Evolutionary conservation across 2,113 vertebrate species (phyloP), one percentile per base, ranked within the genome.

Genomic region (Equus quagga): DNA sequence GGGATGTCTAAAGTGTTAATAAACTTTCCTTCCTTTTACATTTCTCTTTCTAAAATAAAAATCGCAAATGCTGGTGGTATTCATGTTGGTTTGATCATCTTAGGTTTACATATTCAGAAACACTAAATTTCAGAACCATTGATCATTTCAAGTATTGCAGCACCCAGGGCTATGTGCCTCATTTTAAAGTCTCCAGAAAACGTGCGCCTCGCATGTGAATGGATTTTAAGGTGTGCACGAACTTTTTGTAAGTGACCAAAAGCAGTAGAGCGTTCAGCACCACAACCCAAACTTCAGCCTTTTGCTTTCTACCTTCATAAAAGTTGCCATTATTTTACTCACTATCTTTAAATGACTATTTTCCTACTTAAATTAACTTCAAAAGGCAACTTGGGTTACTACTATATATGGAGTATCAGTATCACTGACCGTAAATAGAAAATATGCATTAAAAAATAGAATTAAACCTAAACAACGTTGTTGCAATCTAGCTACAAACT

Each of bases 11-110:
- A 46, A 78, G 24, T 76, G 76, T 92, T 82, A 60, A 72, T 64
- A 85, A 44, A 11, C 7, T 65, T 62, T 85, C 18, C 17, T 51
- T 89, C 83, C 19, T 65, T 44, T 79, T 78, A n/a, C 24, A 58
- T 78, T 78, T 90, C 44, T 73, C n/a, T 92, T 89, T 70, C 62
- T 54, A 85, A 96, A 95, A 36, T 89, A 76, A 94, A 91, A 70
- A 75, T 91, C 51, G 65, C 33, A 44, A 76, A 41, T 60, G 51
- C 28, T 54, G 36, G 46, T 18, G 14, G 6, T 73, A 64, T 58
- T 56, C 19, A n/a, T 6, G 3, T 70, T 85, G 72, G 67, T 85
- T 86, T 85, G 23, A 46, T 91, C 21, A 70, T 58, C 23, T 72
- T 44, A 4, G 46, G 13, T 90, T 19, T 78, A 49, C 31, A 44